Conservation (phyloP, 2,888 invertebrate genomes). For the Ochropleura plecta region DNA sequence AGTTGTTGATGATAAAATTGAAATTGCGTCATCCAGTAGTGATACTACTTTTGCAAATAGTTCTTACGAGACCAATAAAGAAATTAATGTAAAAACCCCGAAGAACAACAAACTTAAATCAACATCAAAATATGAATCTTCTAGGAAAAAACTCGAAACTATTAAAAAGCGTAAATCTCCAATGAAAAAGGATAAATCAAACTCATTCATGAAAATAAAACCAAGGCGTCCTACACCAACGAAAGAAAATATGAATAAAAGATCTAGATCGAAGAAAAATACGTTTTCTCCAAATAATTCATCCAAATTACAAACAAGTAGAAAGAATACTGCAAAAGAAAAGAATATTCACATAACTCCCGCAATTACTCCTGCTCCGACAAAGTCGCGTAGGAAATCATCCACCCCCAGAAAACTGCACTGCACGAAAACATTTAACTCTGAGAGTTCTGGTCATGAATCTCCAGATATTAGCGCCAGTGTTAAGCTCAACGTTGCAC, state of each 20-base stretch:
- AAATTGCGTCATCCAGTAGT: slow-evolving; percentile 72
- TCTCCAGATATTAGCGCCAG: slow-evolving; percentile 72
- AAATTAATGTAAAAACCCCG: slow-evolving; percentile 58
- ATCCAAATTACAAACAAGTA: slow-evolving; percentile 64
- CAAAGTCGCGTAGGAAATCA: slow-evolving; percentile 88
- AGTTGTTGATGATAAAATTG: slow-evolving; percentile 68
- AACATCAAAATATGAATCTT: slow-evolving; percentile 39
- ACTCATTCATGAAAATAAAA: slow-evolving; percentile 84
- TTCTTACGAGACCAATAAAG: slow-evolving; percentile 66
- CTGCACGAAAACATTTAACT: slow-evolving; percentile 81
- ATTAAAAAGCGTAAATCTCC: slow-evolving; percentile 78
- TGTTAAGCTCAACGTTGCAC: slow-evolving; percentile 59
- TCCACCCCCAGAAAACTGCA: slow-evolving; percentile 87
- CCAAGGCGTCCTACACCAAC: slow-evolving; percentile 80
- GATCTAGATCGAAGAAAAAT: slow-evolving; percentile 69
- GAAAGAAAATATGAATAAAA: slow-evolving; percentile 73
- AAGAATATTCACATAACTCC: slow-evolving; percentile 64
- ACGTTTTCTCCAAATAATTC: slow-evolving; percentile 61
- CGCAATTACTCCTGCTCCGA: slow-evolving; percentile 69
- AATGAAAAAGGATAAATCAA: slow-evolving; percentile 75
- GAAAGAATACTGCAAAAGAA: slow-evolving; percentile 73
- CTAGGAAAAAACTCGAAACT: slow-evolving; percentile 59
- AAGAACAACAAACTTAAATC: slow-evolving; percentile 66
- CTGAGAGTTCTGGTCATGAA: slow-evolving; percentile 76
- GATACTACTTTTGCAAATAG: slow-evolving; percentile 71